A percentile compares a stretch with the other conserved stretches of the same genome.
phyloP scores from a whole-genome alignment of 2,888 invertebrate species.

The Drosophila paramelanica region DNA sequence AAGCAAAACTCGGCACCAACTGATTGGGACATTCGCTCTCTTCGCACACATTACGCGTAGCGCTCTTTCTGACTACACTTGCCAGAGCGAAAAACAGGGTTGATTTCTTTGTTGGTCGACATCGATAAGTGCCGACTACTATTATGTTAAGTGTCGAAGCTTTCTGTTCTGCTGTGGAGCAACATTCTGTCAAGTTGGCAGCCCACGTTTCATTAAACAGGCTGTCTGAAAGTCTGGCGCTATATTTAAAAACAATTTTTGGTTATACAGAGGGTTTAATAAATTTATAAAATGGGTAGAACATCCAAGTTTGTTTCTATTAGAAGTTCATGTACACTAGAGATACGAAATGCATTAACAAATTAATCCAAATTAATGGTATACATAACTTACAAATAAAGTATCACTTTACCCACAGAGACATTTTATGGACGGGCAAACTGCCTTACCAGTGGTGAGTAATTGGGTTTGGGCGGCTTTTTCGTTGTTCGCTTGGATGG shows the following conservation, averaged over 20 bases:
- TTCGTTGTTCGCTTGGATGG: too few species aligned
- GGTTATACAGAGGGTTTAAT: too few species aligned
- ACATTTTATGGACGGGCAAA: not conserved
- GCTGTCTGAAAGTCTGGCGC: not conserved
- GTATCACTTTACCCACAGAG: not conserved
- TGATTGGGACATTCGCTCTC: slow-evolving; percentile 43
- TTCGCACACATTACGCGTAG: slow-evolving; percentile 19
- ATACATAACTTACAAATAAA: too few species aligned
- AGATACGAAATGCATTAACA: too few species aligned
- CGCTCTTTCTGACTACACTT: slow-evolving; percentile 9
- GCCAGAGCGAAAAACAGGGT: slow-evolving; percentile 23
- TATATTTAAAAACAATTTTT: not conserved
- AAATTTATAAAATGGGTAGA: too few species aligned
- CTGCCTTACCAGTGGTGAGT: not conserved
- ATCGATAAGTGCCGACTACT: slow-evolving; percentile 4
- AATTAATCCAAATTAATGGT: too few species aligned
- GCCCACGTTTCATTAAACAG: not conserved
- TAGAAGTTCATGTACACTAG: too few species aligned
- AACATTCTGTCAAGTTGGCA: slow-evolving; percentile 21
- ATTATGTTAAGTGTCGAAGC: slow-evolving; percentile 15
- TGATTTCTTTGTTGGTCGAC: slow-evolving; percentile 16
- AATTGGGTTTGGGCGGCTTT: not conserved
- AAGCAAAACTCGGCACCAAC: slow-evolving; percentile 56
- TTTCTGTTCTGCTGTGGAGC: not conserved
- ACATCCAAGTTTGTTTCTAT: too few species aligned